Evolutionary conservation across 2,888 invertebrate genomes (phyloP).

Genomic region (Cordilura impudica): DNA sequence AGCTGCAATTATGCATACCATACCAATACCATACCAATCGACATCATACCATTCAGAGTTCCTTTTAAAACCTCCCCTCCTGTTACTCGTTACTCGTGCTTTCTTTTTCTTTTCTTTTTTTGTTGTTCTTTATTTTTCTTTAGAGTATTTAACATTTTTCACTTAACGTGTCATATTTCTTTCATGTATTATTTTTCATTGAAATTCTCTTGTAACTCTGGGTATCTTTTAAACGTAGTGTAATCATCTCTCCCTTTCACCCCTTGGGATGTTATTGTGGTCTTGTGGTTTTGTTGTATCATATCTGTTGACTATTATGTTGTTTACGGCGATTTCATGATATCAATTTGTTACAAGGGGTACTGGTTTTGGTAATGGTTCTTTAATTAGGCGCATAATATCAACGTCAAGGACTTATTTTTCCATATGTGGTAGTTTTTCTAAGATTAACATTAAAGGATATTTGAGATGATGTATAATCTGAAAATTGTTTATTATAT

Average conservation of each 20-base stretch:
- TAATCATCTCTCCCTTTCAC: background rate
- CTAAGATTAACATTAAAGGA: background rate
- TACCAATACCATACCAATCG: slow-evolving; percentile 18
- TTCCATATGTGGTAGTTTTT: slow-evolving; percentile 43
- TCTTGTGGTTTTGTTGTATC: slow-evolving; percentile 68
- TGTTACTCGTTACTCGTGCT: background rate
- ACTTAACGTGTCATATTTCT: slow-evolving; percentile 62
- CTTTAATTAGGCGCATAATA: slow-evolving; percentile 73
- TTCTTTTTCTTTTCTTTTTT: background rate
- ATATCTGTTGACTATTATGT: slow-evolving; percentile 63
- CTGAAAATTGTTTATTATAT: slow-evolving; percentile 68
- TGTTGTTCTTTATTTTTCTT: background rate
- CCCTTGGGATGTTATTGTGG: slow-evolving; percentile 34
- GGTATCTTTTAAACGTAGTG: background rate
- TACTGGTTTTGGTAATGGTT: slow-evolving; percentile 72
- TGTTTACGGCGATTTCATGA: slow-evolving; percentile 62
- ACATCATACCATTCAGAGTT: too few species aligned
- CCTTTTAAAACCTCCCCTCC: background rate
- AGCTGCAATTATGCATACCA: slow-evolving; percentile 30
- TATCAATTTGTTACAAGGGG: slow-evolving; percentile 59
- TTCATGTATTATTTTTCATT: background rate
- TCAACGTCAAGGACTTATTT: slow-evolving; percentile 57
- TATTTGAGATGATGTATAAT: slow-evolving; percentile 30
- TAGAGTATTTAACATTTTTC: slow-evolving; percentile 44
- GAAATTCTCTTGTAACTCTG: background rate